phyloP scores from a whole-genome alignment of 2,888 invertebrate species.

The Synergus itoensis region DNA sequence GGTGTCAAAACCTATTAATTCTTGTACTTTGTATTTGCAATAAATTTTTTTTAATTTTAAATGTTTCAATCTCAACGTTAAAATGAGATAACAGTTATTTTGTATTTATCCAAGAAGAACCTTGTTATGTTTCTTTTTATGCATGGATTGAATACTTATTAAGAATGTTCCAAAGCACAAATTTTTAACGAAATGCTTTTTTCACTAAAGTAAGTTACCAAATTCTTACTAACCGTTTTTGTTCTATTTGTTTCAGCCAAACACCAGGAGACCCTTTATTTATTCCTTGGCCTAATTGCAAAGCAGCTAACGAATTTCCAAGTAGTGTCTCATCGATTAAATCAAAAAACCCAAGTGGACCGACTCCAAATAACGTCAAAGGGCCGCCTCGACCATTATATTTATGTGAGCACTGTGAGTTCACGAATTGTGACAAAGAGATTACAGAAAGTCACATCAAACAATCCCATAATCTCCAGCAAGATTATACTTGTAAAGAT shows the following conservation, averaged over 20 bases:
- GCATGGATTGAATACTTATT: too few relatives aligned
- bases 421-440: neutral
- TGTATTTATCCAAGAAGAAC: too few relatives aligned
- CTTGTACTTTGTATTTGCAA: neutral
- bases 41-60: neutral
- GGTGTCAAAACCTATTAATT: neutral
- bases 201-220: slow-evolving; percentile 38
- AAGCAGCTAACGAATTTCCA: neutral
- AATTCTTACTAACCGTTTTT: slow-evolving; percentile 53
- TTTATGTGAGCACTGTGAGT: slow-evolving; percentile 37
- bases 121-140: too few relatives aligned
- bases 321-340: neutral
- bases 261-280: slow-evolving; percentile 6
- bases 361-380: neutral
- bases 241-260: slow-evolving; percentile 19
- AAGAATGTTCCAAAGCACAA: neutral
- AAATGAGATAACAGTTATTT: neutral
- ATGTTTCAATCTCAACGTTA: neutral
- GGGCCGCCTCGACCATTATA: neutral
- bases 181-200: neutral
- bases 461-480: neutral
- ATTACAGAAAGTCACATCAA: neutral
- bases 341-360: neutral
- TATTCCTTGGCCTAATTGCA: neutral
- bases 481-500: neutral